Percentiles rank a stretch among this genome's conserved stretches.
phyloP scores from a whole-genome alignment of 2,888 invertebrate species.

The Caenorhabditis afra region DNA sequence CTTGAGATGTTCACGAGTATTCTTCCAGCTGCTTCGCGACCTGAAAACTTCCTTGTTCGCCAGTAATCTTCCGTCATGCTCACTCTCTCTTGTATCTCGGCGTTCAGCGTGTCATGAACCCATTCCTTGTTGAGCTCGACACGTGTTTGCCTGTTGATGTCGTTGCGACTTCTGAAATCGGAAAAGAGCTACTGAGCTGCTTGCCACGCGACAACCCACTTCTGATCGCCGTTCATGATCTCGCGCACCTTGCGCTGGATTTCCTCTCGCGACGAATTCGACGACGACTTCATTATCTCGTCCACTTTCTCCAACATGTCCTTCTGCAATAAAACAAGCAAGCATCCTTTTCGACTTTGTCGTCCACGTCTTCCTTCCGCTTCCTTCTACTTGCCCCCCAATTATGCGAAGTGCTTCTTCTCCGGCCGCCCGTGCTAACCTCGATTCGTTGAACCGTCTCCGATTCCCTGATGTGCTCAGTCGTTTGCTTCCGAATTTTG shows the following conservation, averaged over 20 bases:
- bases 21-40: conserved; percentile 29
- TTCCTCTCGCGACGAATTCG: conserved; percentile 40
- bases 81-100: conserved; percentile 6
- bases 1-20: neutral
- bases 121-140: conserved; percentile 36
- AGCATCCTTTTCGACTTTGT: neutral
- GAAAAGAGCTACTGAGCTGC: neutral
- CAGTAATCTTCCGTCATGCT: too few relatives aligned
- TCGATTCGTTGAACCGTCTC: conserved; percentile 20
- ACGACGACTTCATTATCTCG: conserved; percentile 22
- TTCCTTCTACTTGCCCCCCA: neutral
- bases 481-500: conserved; percentile 43
- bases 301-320: conserved; percentile 48
- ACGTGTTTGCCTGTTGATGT: conserved; percentile 39
- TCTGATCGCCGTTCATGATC: conserved; percentile 11
- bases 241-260: conserved; percentile 37
- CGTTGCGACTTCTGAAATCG: conserved; percentile 34
- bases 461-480: conserved; percentile 27
- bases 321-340: conserved; percentile 29
- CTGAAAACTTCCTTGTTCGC: too few relatives aligned
- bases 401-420: conserved; percentile 4
- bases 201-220: conserved; percentile 11
- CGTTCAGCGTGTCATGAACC: conserved; percentile 8
- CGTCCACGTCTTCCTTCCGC: neutral
- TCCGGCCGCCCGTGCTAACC: conserved; percentile 8